These are phyloP conservation scores for Epinephelus awoara DNA, from an alignment of 2,797 vertebrate genomes.

Conservation along the genomic window DNA sequence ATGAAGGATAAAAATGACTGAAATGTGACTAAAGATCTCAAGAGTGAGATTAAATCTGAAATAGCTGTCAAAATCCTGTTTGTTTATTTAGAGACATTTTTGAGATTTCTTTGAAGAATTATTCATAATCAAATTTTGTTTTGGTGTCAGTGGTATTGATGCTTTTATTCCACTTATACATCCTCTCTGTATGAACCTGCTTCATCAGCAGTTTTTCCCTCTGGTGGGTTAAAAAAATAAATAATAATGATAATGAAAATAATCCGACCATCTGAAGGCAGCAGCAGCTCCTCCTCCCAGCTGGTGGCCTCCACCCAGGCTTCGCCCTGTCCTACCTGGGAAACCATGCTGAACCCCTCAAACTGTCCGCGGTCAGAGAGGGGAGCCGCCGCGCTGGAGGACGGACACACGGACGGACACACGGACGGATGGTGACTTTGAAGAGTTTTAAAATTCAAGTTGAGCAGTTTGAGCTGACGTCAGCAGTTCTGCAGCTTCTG, in stretches of 20 bases:
- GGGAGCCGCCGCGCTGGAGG: not conserved
- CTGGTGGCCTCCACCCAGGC: constrained; percentile 22
- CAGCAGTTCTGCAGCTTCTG: not conserved
- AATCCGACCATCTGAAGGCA: not conserved
- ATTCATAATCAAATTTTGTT: no score
- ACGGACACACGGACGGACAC: not conserved
- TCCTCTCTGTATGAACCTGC: no score
- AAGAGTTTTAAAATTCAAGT: not conserved
- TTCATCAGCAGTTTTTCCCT: not conserved
- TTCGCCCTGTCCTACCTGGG: constrained; percentile 60
- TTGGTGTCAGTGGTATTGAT: no score
- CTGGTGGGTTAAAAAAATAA: not conserved
- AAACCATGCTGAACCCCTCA: constrained; percentile 64
- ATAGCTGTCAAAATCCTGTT: no score
- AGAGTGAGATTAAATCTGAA: no score
- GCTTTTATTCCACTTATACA: no score
- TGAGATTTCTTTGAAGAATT: no score
- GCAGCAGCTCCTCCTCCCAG: constrained; percentile 42
- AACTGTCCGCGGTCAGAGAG: constrained; percentile 13
- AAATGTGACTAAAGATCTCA: no score
- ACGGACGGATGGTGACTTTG: constrained; percentile 6
- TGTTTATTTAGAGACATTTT: no score
- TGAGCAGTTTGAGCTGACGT: not conserved
- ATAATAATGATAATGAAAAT: not conserved
- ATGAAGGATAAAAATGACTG: no score